phyloP scores from a whole-genome alignment of 1,140 invertebrate species.

The Drosophila tristis region DNA sequence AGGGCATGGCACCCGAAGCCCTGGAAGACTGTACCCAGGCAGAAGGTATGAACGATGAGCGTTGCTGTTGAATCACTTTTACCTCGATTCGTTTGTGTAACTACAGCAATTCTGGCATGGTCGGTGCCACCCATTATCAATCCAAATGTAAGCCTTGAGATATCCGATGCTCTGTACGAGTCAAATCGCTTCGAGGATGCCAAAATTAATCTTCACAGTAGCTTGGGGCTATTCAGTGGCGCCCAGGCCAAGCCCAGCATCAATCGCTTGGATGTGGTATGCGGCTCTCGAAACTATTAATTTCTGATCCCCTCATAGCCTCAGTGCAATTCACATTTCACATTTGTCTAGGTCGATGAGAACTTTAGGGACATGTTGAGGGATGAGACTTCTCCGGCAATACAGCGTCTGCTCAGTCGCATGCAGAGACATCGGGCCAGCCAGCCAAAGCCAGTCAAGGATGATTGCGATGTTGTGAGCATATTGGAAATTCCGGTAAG shows the following conservation, averaged over 20 bases:
- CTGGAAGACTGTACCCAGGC: slow-evolving; percentile 52
- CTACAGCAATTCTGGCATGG: slow-evolving; percentile 14
- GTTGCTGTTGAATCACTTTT: too few relatives aligned
- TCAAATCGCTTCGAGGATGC: slow-evolving; percentile 65
- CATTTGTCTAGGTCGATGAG: slow-evolving; percentile 37
- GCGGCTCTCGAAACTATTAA: neutral
- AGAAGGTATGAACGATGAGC: slow-evolving; percentile 26
- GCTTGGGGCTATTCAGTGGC: slow-evolving; percentile 16
- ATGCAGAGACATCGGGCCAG: slow-evolving; percentile 14
- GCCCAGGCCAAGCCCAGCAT: slow-evolving; percentile 29
- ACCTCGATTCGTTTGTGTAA: neutral
- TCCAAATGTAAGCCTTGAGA: slow-evolving; percentile 38
- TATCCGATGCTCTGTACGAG: slow-evolving; percentile 62
- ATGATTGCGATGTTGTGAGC: slow-evolving; percentile 74
- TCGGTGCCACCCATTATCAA: neutral
- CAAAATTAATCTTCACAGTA: slow-evolving; percentile 47
- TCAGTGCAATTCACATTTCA: neutral
- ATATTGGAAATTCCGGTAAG: slow-evolving; percentile 63
- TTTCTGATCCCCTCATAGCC: neutral
- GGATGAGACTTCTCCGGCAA: slow-evolving; percentile 29
- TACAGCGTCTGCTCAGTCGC: slow-evolving; percentile 47
- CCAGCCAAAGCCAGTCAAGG: slow-evolving; percentile 15
- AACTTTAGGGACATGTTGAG: slow-evolving; percentile 55
- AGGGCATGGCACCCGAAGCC: slow-evolving; percentile 46
- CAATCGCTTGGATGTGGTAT: slow-evolving; percentile 56